Conservation (phyloP, 1,140 invertebrate species). For the Asbolus verrucosus region DNA sequence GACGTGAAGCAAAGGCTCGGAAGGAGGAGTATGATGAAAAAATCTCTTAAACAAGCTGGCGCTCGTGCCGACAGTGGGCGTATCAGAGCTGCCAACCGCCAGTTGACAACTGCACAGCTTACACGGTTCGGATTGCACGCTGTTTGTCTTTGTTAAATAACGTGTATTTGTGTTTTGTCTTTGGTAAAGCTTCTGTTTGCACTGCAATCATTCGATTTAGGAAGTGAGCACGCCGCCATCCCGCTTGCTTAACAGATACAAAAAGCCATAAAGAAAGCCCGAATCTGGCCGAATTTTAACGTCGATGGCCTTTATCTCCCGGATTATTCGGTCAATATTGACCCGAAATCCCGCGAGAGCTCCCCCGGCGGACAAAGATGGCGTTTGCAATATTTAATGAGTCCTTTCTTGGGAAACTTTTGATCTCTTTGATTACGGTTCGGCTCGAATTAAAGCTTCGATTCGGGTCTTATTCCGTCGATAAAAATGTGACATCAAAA, state of each 20-base stretch:
- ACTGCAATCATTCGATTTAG: too few species aligned
- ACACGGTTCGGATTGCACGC: constrained; percentile 48
- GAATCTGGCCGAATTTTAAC: neutral
- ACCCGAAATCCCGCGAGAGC: constrained; percentile 1
- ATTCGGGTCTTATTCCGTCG: too few species aligned
- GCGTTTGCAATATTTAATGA: constrained; percentile 8
- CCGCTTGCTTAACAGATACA: too few species aligned
- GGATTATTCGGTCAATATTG: constrained; percentile 7
- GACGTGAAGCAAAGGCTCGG: too few species aligned
- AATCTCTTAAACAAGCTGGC: constrained; percentile 44
- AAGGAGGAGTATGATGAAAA: constrained; percentile 34
- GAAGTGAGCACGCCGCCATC: neutral
- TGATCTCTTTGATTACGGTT: neutral
- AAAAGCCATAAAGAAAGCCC: too few species aligned
- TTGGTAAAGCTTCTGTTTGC: constrained; percentile 34
- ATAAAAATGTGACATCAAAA: too few species aligned
- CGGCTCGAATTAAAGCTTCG: neutral
- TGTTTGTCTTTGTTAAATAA: constrained; percentile 55
- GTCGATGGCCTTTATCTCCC: neutral
- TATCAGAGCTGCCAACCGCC: constrained; percentile 42
- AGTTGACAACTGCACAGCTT: constrained; percentile 49
- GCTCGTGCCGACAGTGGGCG: constrained; percentile 38
- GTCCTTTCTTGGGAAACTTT: constrained; percentile 3
- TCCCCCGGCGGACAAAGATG: neutral
- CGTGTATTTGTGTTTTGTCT: constrained; percentile 50